A percentile compares a stretch with the other conserved stretches of the same genome.
phyloP scores from a whole-genome alignment of 30 jellyfish, hydroid and myxozoan genomes.

The Mastigias papua region DNA sequence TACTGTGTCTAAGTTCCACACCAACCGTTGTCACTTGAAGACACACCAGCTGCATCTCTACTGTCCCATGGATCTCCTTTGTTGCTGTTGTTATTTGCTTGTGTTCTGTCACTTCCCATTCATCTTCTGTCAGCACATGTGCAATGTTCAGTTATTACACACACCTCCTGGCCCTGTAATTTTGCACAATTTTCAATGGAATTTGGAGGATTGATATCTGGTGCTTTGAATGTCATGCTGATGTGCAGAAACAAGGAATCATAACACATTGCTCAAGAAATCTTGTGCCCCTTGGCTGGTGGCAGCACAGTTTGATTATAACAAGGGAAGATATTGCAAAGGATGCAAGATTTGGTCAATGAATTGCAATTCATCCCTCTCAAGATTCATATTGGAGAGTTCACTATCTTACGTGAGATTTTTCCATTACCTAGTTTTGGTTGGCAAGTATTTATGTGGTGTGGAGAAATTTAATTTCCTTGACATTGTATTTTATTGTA shows the following conservation, averaged over 20 bases:
- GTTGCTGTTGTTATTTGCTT: neutral
- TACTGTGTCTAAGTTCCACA: too few relatives aligned
- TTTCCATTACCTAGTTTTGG: neutral
- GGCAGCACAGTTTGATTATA: neutral
- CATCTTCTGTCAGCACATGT: neutral
- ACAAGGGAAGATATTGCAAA: neutral
- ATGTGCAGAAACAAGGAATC: neutral
- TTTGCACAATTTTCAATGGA: neutral
- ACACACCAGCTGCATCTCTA: too few relatives aligned
- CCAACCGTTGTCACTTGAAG: too few relatives aligned
- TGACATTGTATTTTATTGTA: neutral
- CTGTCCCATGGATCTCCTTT: too few relatives aligned
- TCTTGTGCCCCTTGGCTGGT: neutral
- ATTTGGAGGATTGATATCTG: constrained; percentile 23
- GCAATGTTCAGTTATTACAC: neutral
- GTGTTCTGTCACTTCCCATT: neutral
- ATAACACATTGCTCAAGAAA: neutral
- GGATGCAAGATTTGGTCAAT: neutral
- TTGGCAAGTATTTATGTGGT: constrained; percentile 13
- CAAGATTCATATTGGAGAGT: neutral
- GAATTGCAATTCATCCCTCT: neutral
- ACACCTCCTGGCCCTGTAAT: neutral
- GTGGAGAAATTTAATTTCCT: neutral
- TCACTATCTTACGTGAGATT: neutral
- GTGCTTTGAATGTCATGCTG: neutral